Percentiles rank a stretch among this genome's conserved stretches.
Conservation (phyloP, 2,888 invertebrate genomes). For the Conistra vaccinii region DNA sequence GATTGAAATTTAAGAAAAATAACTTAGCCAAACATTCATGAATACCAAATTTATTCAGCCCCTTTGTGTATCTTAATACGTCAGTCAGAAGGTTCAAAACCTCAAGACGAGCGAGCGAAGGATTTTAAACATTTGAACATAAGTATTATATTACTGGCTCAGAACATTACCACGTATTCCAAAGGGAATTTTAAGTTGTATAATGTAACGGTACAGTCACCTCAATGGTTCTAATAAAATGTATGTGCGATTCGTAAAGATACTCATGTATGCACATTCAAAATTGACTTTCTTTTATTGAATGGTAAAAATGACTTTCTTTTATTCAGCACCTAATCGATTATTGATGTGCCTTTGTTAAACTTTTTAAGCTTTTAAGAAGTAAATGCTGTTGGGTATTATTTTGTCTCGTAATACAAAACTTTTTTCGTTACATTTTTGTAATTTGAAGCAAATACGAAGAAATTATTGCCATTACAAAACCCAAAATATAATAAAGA, state of each 20-base stretch:
- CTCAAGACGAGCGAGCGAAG: background rate
- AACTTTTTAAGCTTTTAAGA: background rate
- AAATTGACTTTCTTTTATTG: slow-evolving; percentile 8
- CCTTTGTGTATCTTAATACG: slow-evolving; percentile 18
- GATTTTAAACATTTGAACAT: slow-evolving; percentile 26
- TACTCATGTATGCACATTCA: background rate
- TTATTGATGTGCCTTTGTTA: background rate
- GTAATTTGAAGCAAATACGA: background rate
- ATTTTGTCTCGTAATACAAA: slow-evolving; percentile 11
- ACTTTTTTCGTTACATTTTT: background rate
- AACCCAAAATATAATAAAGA: background rate
- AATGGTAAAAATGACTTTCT: background rate
- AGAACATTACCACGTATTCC: slow-evolving; percentile 19
- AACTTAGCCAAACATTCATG: background rate
- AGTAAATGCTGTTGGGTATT: background rate
- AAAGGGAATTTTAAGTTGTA: slow-evolving; percentile 29
- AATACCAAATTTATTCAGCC: slow-evolving; percentile 12
- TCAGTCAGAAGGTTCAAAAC: background rate
- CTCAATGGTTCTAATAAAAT: slow-evolving; percentile 8
- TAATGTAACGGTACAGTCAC: slow-evolving; percentile 10
- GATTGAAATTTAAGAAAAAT: background rate
- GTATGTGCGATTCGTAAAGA: slow-evolving; percentile 27
- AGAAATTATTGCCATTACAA: background rate
- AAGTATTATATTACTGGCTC: slow-evolving; percentile 1
- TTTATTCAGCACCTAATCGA: slow-evolving; percentile 10